Conservation (phyloP, 2,797 vertebrate species). For the Leuciscus waleckii region DNA sequence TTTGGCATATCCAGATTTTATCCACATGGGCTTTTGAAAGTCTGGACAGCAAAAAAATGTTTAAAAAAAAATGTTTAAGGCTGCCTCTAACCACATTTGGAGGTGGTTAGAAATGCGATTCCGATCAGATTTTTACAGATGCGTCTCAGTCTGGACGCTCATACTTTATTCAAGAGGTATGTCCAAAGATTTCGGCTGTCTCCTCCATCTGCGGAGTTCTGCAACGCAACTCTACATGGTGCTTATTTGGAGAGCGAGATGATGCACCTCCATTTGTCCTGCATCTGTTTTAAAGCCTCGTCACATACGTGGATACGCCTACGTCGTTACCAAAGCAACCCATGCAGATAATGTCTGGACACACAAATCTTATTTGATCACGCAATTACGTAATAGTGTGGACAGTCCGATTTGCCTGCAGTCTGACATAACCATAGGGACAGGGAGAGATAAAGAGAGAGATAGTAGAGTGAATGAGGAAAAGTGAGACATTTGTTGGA, state of each 20-base stretch:
- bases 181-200: background rate
- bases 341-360: background rate
- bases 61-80: background rate
- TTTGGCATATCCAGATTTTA: background rate
- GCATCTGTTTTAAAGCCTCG: background rate
- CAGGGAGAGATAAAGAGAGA: conserved; percentile 46
- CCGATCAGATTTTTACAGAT: background rate
- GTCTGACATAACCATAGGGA: background rate
- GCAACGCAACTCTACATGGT: background rate
- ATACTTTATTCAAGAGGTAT: background rate
- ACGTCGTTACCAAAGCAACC: background rate
- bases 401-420: background rate
- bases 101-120: background rate
- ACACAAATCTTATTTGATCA: background rate
- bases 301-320: background rate
- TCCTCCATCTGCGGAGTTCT: background rate
- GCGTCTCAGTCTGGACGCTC: background rate
- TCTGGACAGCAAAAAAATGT: background rate
- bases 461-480: conserved; percentile 24
- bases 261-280: background rate
- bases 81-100: background rate
- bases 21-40: background rate
- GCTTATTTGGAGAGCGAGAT: background rate
- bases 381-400: background rate
- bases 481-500: background rate